Evolutionary conservation across 2,888 invertebrate species (phyloP).

Genomic region (Dysmachus trigonus): DNA sequence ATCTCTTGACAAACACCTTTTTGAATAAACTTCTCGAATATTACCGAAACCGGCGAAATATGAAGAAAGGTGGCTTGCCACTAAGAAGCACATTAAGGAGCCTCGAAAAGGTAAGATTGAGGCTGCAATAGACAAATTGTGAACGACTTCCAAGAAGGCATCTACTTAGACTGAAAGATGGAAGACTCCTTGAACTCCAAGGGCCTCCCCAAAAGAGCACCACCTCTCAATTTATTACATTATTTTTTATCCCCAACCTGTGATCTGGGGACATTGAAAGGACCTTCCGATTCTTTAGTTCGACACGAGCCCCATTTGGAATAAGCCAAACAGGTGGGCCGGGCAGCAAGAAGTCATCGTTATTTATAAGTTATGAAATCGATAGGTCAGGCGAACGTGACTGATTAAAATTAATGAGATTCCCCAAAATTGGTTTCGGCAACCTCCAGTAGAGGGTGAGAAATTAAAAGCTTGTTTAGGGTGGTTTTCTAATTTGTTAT

Average conservation of each 20-base stretch:
- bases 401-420: slow-evolving; percentile 26
- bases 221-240: not conserved
- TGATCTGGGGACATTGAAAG: not conserved
- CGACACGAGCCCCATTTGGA: not conserved
- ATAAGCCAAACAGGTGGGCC: not conserved
- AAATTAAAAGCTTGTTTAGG: not conserved
- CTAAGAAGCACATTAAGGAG: not conserved
- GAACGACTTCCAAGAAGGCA: not conserved
- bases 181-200: not conserved
- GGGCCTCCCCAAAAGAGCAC: not conserved
- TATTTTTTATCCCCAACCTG: not conserved
- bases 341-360: not conserved
- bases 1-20: not conserved
- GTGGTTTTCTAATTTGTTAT: not conserved
- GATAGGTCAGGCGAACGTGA: not conserved
- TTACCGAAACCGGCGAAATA: not conserved
- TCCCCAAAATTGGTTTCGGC: not conserved
- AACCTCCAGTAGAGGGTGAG: not conserved
- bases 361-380: slow-evolving; percentile 19
- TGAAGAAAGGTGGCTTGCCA: not conserved
- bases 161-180: not conserved
- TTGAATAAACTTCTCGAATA: not conserved
- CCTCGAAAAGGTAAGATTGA: not conserved
- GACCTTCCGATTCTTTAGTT: not conserved
- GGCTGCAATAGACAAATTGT: not conserved